phyloP scores from a whole-genome alignment of 2,797 vertebrate genomes.

The Anas georgica region DNA sequence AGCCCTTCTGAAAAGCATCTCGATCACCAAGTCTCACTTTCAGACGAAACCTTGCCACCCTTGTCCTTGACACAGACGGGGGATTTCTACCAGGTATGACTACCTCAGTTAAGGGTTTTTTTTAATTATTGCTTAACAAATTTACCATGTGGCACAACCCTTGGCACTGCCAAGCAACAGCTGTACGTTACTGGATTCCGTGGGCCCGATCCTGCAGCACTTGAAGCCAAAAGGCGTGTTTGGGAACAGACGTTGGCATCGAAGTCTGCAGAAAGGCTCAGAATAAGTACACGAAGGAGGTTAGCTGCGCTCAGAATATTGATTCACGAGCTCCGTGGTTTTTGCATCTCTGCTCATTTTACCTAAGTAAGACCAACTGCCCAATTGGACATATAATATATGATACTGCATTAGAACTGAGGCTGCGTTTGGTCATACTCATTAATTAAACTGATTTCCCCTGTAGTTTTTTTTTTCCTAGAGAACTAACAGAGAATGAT shows the following conservation, averaged over 20 bases:
- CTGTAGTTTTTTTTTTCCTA: constrained; percentile 26
- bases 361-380: constrained; percentile 55
- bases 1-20: constrained; percentile 23
- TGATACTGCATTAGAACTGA: constrained; percentile 56
- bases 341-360: constrained; percentile 35
- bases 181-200: constrained; percentile 16
- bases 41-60: not conserved
- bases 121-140: constrained; percentile 23
- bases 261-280: constrained; percentile 36
- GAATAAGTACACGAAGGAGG: constrained; percentile 16
- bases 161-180: constrained; percentile 37
- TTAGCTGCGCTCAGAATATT: constrained; percentile 45
- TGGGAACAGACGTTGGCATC: not conserved
- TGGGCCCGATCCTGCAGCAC: not conserved
- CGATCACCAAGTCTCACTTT: not conserved
- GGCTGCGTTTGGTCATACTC: constrained; percentile 55
- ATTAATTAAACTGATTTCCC: constrained; percentile 70
- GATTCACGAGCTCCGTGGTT: constrained; percentile 26
- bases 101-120: not conserved
- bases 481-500: constrained; percentile 56
- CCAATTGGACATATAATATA: constrained; percentile 65
- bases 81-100: not conserved
- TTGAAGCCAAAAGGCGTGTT: constrained; percentile 29
- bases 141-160: constrained; percentile 9
- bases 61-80: not conserved